Percentiles rank a stretch among this genome's conserved stretches.
phyloP scores from a whole-genome alignment of 2,888 invertebrate species.

The Eucera pruinosa region DNA sequence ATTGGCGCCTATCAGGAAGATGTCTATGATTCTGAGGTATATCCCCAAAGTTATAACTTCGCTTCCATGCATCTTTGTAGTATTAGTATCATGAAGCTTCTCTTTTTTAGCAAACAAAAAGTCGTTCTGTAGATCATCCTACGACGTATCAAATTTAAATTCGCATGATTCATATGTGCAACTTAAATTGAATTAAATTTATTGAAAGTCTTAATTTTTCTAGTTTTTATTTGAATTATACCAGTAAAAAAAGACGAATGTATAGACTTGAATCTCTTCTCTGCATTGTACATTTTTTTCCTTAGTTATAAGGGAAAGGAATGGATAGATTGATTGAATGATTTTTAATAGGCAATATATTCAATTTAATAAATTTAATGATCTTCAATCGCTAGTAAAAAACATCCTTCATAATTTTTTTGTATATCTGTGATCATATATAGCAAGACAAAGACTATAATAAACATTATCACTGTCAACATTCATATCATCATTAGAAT shows the following conservation, averaged over 20 bases:
- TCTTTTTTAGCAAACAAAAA: slow-evolving; percentile 27
- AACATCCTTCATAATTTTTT: not conserved
- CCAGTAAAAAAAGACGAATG: not conserved
- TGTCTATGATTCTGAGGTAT: slow-evolving; percentile 83
- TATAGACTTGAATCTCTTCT: not conserved
- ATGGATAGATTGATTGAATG: slow-evolving; percentile 2
- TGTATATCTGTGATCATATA: not conserved
- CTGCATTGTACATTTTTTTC: not conserved
- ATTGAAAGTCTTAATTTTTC: not conserved
- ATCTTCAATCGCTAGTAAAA: not conserved
- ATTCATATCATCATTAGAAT: not conserved
- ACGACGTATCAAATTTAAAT: slow-evolving; percentile 21
- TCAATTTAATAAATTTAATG: not conserved
- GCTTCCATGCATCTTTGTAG: slow-evolving; percentile 69
- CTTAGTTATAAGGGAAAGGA: not conserved
- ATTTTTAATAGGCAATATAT: not conserved
- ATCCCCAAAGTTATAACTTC: slow-evolving; percentile 61
- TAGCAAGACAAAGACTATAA: not conserved
- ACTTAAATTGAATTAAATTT: slow-evolving; percentile 23
- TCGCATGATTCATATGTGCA: slow-evolving; percentile 37
- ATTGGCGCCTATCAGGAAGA: slow-evolving; percentile 88
- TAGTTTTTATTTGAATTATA: slow-evolving; percentile 8
- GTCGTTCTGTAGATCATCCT: slow-evolving; percentile 23
- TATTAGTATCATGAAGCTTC: slow-evolving; percentile 67
- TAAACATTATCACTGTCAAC: slow-evolving; percentile 11